Conservation (phyloP, 2,113 vertebrate species). For the Eira barbara region DNA sequence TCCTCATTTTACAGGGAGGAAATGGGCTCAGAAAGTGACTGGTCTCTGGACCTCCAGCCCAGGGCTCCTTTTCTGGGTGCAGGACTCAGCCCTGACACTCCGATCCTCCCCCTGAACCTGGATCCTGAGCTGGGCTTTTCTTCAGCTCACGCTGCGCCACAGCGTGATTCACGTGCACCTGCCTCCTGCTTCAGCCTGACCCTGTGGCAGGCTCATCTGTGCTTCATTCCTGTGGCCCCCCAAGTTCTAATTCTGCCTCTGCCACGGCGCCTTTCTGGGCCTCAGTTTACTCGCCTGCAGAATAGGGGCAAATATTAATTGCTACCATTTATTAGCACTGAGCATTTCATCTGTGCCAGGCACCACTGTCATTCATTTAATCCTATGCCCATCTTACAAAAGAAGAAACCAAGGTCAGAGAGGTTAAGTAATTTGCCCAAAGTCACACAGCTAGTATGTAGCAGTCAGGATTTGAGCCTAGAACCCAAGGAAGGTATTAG, state of each 20-base stretch:
- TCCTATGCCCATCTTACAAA: background rate
- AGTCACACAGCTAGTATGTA: background rate
- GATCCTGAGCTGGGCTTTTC: background rate
- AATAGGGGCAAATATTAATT: background rate
- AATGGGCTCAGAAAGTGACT: background rate
- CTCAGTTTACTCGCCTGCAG: background rate
- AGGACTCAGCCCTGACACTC: background rate
- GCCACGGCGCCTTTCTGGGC: background rate
- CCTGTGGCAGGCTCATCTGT: background rate
- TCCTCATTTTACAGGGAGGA: background rate
- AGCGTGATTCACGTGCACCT: background rate
- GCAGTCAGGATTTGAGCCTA: background rate
- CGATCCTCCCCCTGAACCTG: background rate
- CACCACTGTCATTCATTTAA: background rate
- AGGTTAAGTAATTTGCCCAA: background rate
- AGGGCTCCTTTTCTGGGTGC: background rate
- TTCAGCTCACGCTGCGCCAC: background rate
- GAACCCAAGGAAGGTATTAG: background rate
- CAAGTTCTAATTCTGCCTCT: conserved; percentile 3
- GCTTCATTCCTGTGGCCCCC: background rate
- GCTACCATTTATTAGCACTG: background rate
- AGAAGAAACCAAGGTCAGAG: background rate
- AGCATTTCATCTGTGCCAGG: background rate
- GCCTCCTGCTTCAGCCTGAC: background rate
- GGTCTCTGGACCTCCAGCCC: background rate